Percentiles rank a stretch among this genome's conserved stretches.
Evolutionary conservation across 30 jellyfish, hydroid and myxozoan species (phyloP).

Genomic region (Aurelia sp.): DNA sequence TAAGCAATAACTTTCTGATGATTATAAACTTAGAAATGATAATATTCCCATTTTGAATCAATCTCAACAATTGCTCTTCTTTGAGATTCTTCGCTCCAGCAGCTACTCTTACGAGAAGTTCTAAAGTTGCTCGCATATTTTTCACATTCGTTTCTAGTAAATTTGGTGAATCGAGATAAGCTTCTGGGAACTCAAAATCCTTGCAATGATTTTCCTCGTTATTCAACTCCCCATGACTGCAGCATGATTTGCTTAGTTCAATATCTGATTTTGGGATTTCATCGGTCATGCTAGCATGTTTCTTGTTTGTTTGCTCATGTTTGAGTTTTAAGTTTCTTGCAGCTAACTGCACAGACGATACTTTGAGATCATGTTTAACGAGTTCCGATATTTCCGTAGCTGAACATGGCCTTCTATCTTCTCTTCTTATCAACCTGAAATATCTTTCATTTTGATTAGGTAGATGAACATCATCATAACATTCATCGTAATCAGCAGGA

Average conservation of each 20-base stretch:
- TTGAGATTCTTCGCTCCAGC: slow-evolving; percentile 26
- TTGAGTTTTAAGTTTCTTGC: background rate
- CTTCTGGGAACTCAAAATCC: background rate
- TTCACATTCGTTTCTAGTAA: background rate
- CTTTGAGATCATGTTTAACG: slow-evolving; percentile 19
- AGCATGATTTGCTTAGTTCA: background rate
- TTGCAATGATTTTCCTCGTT: background rate
- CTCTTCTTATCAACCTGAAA: background rate
- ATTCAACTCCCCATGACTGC: background rate
- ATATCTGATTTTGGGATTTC: background rate
- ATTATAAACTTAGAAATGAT: slow-evolving; percentile 11
- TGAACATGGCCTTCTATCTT: background rate
- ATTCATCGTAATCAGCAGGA: background rate
- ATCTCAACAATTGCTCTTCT: slow-evolving; percentile 7
- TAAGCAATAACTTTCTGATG: slow-evolving; percentile 17
- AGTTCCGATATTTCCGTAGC: background rate
- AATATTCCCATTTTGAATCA: slow-evolving; percentile 30
- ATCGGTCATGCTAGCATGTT: background rate
- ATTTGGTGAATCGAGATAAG: background rate
- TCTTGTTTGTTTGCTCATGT: background rate
- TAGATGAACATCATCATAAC: background rate
- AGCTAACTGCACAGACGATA: slow-evolving; percentile 29
- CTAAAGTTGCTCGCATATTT: slow-evolving; percentile 16
- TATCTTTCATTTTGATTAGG: background rate
- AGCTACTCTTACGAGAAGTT: slow-evolving; percentile 17